phyloP scores from a whole-genome alignment of 2,113 vertebrate species.

The Rhabdomys dilectus region DNA sequence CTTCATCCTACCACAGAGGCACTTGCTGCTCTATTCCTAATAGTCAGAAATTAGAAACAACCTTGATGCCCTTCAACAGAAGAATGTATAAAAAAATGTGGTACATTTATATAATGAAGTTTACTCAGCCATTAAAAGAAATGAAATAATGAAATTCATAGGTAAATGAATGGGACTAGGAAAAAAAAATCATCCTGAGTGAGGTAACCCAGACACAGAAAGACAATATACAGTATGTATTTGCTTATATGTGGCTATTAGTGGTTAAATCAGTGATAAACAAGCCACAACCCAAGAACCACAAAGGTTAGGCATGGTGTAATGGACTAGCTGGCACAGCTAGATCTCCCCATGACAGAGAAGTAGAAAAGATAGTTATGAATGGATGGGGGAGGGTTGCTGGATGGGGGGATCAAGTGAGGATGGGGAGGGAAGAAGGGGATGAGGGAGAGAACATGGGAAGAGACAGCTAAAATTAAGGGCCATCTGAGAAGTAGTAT shows the following conservation, averaged over 20 bases:
- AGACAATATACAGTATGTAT: background rate
- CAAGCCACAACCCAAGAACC: background rate
- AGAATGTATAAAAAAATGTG: background rate
- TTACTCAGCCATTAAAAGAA: background rate
- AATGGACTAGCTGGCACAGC: background rate
- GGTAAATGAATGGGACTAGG: background rate
- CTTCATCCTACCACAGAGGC: background rate
- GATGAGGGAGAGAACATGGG: background rate
- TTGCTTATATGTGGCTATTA: background rate
- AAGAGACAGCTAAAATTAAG: background rate
- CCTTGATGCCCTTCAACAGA: background rate
- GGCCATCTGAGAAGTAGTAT: background rate
- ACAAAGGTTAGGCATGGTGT: background rate
- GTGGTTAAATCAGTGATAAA: background rate
- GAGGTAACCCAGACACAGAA: background rate
- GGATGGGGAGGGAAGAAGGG: background rate
- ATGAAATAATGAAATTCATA: background rate
- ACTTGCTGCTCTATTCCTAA: background rate
- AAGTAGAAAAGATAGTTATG: background rate
- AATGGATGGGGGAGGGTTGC: background rate
- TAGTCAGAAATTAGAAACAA: background rate
- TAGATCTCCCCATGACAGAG: background rate
- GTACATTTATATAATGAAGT: background rate
- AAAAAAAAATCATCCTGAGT: background rate
- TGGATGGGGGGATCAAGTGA: background rate